A percentile compares a stretch with the other conserved stretches of the same genome.
phyloP scores from a whole-genome alignment of 2,113 vertebrate genomes.

The Syrrhaptes paradoxus region DNA sequence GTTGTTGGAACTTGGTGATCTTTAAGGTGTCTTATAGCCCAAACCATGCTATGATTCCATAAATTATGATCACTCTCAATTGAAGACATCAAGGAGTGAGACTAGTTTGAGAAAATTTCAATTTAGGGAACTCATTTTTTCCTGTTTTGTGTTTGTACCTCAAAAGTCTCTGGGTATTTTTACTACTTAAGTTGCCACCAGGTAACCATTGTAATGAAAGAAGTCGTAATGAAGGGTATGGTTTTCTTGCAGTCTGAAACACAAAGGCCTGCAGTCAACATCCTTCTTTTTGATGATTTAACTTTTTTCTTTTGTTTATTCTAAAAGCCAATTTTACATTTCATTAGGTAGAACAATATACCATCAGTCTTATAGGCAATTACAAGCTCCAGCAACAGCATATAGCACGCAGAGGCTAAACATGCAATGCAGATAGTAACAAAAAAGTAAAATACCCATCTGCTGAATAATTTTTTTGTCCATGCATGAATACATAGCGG shows the following conservation, averaged over 20 bases:
- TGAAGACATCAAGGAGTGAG: background rate
- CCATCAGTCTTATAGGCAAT: background rate
- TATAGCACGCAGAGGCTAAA: background rate
- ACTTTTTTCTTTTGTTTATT: background rate
- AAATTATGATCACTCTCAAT: background rate
- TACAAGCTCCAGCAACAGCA: background rate
- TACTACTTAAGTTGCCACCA: background rate
- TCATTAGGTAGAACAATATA: background rate
- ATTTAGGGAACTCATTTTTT: accelerated
- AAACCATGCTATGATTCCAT: too few relatives aligned
- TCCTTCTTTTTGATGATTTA: background rate
- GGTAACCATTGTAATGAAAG: background rate
- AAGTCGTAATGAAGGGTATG: background rate
- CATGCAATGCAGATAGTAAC: background rate
- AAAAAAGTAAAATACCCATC: background rate
- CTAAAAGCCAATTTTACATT: constrained; percentile 13
- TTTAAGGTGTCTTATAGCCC: too few relatives aligned
- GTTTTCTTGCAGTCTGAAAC: background rate
- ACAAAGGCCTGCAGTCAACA: background rate
- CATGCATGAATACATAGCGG: background rate
- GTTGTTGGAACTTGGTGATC: too few relatives aligned
- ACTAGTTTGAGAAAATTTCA: background rate
- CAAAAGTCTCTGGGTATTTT: background rate
- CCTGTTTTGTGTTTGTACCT: background rate
- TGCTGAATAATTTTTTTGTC: background rate